phyloP scores from a whole-genome alignment of 2,113 vertebrate species.

The Menidia beryllina region DNA sequence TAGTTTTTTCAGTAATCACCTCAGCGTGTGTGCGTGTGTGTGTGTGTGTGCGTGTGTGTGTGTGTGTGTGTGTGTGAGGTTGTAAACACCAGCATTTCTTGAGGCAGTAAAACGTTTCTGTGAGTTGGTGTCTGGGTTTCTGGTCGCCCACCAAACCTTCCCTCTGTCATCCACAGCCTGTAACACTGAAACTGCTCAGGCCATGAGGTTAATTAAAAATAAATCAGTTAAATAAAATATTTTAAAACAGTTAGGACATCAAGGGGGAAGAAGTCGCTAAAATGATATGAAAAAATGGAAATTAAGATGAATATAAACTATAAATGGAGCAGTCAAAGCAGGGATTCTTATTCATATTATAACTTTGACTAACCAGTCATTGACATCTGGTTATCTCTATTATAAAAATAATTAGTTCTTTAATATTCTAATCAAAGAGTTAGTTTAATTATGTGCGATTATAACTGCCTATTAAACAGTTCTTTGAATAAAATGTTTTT shows the following conservation, averaged over 20 bases:
- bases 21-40: conserved; percentile 33
- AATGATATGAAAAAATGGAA: background rate
- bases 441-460: no score
- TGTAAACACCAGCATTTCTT: conserved; percentile 49
- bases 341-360: no score
- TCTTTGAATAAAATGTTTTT: no score
- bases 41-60: conserved; percentile 36
- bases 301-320: no score
- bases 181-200: background rate
- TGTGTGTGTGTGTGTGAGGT: conserved; percentile 24
- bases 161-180: conserved; percentile 12
- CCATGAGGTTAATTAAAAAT: background rate
- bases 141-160: conserved; percentile 25
- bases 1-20: conserved; percentile 57
- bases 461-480: no score
- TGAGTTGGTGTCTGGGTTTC: conserved; percentile 24
- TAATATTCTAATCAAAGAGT: no score
- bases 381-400: no score
- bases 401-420: no score
- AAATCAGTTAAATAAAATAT: background rate
- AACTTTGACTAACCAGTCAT: no score
- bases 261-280: background rate
- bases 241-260: background rate
- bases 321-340: no score
- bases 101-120: conserved; percentile 42